A percentile compares a stretch with the other conserved stretches of the same genome.
Evolutionary conservation across 2,888 invertebrate species (phyloP).

Genomic region (Agrochola lychnidis): DNA sequence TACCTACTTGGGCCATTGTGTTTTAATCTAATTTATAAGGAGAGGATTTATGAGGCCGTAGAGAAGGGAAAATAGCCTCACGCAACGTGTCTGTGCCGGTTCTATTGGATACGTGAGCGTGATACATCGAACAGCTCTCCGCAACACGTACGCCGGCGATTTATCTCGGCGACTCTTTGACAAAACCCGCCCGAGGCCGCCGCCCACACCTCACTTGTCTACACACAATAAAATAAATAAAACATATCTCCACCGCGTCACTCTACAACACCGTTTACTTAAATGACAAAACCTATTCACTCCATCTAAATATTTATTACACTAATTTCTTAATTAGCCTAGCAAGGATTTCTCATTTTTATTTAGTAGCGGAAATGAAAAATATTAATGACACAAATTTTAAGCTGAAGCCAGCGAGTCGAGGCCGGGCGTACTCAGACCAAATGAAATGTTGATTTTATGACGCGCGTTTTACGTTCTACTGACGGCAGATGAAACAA

Average conservation of each 20-base stretch:
- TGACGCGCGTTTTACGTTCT: constrained; percentile 80
- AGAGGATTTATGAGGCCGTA: constrained; percentile 82
- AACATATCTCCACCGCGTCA: constrained; percentile 41
- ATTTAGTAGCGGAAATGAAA: constrained; percentile 74
- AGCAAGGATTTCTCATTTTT: constrained; percentile 61
- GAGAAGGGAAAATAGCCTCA: constrained; percentile 82
- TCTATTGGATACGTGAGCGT: constrained; percentile 83
- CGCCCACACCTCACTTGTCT: constrained; percentile 68
- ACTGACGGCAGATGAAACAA: constrained; percentile 86
- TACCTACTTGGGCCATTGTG: constrained; percentile 73
- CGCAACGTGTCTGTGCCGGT: constrained; percentile 81
- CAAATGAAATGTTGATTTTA: constrained; percentile 87
- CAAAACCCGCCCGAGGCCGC: constrained; percentile 65
- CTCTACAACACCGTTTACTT: constrained; percentile 23
- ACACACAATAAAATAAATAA: constrained; percentile 78
- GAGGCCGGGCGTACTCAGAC: constrained; percentile 71
- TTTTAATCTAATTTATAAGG: constrained; percentile 85
- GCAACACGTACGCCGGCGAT: constrained; percentile 79
- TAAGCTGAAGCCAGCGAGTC: constrained; percentile 73
- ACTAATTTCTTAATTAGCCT: constrained; percentile 52
- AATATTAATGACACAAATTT: constrained; percentile 84
- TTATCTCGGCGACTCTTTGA: constrained; percentile 79
- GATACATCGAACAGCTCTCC: constrained; percentile 80
- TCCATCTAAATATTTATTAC: constrained; percentile 51
- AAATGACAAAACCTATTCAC: constrained; percentile 31